Base-by-base conservation (phyloP, 2,888 invertebrate genomes). In the Timema podura region DNA sequence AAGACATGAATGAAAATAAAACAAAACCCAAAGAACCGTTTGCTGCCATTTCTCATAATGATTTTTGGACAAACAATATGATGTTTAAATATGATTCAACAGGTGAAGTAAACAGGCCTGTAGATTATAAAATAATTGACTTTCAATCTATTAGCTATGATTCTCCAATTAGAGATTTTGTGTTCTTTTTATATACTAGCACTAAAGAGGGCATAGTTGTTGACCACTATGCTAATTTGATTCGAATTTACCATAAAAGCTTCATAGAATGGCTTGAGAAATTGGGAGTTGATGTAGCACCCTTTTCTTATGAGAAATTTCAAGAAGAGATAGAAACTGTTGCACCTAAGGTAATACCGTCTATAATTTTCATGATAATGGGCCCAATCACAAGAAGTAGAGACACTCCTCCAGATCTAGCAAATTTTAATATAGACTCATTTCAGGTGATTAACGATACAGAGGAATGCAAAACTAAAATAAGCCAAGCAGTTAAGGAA, bases 11-110 rank as follows among this genome's bases (percentile, higher is more conserved):
- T n/a, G 30, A 59, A 47, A 16, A 44, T 6, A 44, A n/a, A 7
- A 59, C 61, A 54, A 7, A 47, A 11, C 51, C 49, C 6, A 67
- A 46, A 67, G 79, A 80, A 66, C 78, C 76, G 0, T 81, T 81
- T 80, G 74, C 74, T 7, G 79, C 81, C 2, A 67, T 81, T 13
- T 73, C 79, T 0, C 81, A 81, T 71, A 76, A 76, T 54, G 81
- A 81, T 70, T 80, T 80, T 70, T 81, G 81, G 81, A 79, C 80
- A 6, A 81, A 81, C 74, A 81, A 81, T 65, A 81, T 81, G 78
- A 77, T 81, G 78, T 81, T 80, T 69, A 75, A 76, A 10, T 75
- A 78, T 61, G 76, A 78, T 61, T 75, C 77, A 11, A 68, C 72
- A 2, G 76, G 77, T 0, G n/a, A 44, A 45, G 44, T 49, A 45